Conservation (phyloP, 2,113 vertebrate species). For the Nerophis ophidion region DNA sequence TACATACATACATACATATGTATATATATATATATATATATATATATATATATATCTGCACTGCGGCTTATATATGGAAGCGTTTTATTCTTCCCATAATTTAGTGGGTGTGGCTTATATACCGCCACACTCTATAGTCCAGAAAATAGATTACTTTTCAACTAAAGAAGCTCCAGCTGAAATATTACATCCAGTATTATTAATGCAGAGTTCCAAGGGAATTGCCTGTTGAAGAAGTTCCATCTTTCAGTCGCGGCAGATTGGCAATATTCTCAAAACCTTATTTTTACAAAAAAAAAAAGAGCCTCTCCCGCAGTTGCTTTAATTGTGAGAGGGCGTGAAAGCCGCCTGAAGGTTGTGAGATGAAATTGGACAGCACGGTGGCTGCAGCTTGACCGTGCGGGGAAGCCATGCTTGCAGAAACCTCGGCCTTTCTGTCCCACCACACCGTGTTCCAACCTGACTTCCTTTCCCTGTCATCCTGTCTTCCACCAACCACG, state of each 20-base stretch:
- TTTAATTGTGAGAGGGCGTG: slow-evolving; percentile 1
- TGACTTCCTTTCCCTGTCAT: neutral
- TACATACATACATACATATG: no score
- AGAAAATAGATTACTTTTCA: no score
- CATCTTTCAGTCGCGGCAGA: neutral
- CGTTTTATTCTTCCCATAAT: no score
- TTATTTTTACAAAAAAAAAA: neutral
- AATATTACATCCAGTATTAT: neutral
- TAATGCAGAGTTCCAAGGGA: neutral
- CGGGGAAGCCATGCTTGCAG: slow-evolving; percentile 30
- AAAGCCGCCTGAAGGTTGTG: neutral
- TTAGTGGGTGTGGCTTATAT: no score
- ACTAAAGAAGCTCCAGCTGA: neutral
- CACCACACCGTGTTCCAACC: neutral
- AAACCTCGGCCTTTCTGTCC: no score
- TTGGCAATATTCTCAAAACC: neutral
- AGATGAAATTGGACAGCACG: slow-evolving; percentile 17
- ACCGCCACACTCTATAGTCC: no score
- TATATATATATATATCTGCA: no score
- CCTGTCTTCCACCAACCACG: slow-evolving; percentile 6
- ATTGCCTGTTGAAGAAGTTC: neutral
- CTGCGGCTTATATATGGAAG: no score
- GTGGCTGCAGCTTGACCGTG: slow-evolving; percentile 28
- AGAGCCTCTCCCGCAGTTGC: neutral
- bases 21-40: no score